Evolutionary conservation across 2,888 invertebrate genomes (phyloP).

Genomic region (Alitta virens): DNA sequence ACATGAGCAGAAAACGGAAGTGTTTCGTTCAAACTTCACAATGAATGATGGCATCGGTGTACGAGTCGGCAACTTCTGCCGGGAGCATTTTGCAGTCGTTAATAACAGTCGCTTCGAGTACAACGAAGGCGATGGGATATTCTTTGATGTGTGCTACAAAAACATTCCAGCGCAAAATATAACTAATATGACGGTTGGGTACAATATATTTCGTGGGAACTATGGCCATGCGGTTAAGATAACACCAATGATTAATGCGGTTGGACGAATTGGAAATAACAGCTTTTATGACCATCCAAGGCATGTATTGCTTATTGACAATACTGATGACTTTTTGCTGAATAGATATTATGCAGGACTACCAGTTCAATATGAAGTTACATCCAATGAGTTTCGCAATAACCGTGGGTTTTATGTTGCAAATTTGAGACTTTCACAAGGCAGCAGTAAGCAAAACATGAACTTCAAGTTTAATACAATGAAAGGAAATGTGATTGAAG

Average conservation of each 20-base stretch:
- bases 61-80: constrained; percentile 79
- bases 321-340: constrained; percentile 61
- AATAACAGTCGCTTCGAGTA: constrained; percentile 89
- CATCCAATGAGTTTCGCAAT: constrained; percentile 77
- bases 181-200: constrained; percentile 53
- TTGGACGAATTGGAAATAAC: constrained; percentile 69
- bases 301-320: constrained; percentile 82
- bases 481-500: constrained; percentile 78
- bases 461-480: constrained; percentile 86
- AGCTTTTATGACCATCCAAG: constrained; percentile 78
- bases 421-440: constrained; percentile 83
- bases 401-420: constrained; percentile 87
- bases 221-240: constrained; percentile 49
- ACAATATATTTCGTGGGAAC: constrained; percentile 46
- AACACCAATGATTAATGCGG: constrained; percentile 50
- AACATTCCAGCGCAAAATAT: constrained; percentile 19
- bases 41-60: constrained; percentile 86
- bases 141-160: constrained; percentile 81
- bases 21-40: constrained; percentile 77
- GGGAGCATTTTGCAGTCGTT: constrained; percentile 63
- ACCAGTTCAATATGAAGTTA: constrained; percentile 47
- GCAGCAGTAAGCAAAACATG: constrained; percentile 77
- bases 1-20: constrained; percentile 39
- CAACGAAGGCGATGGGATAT: constrained; percentile 75
- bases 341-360: constrained; percentile 49